A percentile compares a stretch with the other conserved stretches of the same genome.
phyloP scores from a whole-genome alignment of 2,113 vertebrate genomes.

The Pampusana beccarii region DNA sequence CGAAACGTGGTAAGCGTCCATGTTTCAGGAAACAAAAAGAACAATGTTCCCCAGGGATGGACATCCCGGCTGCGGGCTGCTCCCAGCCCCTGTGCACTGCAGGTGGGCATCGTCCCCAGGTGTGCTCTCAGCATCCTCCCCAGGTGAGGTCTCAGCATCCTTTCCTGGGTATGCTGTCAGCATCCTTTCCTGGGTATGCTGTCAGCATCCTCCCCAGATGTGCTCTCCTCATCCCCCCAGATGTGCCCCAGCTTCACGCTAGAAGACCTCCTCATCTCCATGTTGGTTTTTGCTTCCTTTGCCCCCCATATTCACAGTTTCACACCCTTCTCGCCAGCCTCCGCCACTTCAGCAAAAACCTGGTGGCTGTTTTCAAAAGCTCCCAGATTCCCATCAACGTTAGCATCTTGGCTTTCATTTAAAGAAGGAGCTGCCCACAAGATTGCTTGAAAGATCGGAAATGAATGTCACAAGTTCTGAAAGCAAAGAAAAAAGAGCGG shows the following conservation, averaged over 20 bases:
- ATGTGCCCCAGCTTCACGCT: background rate
- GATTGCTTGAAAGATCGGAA: background rate
- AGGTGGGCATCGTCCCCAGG: background rate
- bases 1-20: background rate
- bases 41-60: fast-evolving
- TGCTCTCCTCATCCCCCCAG: background rate
- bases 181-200: too few species aligned
- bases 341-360: background rate
- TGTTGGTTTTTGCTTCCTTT: background rate
- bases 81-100: background rate
- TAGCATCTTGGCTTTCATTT: background rate
- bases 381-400: background rate
- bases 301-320: background rate
- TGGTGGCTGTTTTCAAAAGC: background rate
- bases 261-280: background rate
- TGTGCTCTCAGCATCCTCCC: background rate
- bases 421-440: background rate
- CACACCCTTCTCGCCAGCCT: background rate
- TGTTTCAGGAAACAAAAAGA: background rate
- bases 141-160: background rate
- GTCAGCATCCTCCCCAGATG: background rate
- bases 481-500: background rate
- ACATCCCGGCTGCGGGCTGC: background rate
- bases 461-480: background rate
- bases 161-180: background rate